Base-by-base conservation (phyloP, 1,140 invertebrate species). In the Drosophila chauvacae region DNA sequence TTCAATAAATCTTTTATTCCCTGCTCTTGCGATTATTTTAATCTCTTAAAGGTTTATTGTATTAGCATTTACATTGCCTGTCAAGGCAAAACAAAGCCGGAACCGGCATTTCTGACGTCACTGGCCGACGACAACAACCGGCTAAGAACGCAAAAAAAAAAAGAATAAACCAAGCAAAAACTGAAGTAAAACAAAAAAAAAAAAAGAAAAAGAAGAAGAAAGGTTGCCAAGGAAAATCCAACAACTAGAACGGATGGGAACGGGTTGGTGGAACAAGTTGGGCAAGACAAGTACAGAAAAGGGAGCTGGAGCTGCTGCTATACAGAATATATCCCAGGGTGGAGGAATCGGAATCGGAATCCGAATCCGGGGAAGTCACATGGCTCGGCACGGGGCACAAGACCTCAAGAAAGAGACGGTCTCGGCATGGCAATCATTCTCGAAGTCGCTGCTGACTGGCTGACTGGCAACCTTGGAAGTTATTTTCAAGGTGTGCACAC, bases 401-500 rank as follows among this genome's bases (percentile, higher is more conserved):
- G 47, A 60, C 70, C 39, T 28, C 7, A 65, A 78, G 50, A 59
- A 44, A 50, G n/a, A 18, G 58, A 41, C 45, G 61, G 63, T 44
- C 26, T 10, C 23, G 45, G 63, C 30, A 35, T 20, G 28, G 66
- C 65, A 79, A 80, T 75, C 76, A 69, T 80, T 80, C 71, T 53
- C 70, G 61, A 62, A 66, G 77, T 50, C 64, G 53, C 57, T 51
- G 14, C 39, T 41, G 14, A 9, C 37, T 39, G 39, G 47, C 47
- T 33, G 16, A 26, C 28, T 60, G 64, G 48, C 77, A 81, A 81
- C 79, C 79, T 81, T 80, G 79, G 65, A 70, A 76, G 79, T 71
- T 81, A 76, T 81, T 81, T 81, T 81, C 77, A 81, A 75, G 79
- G 79, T 80, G 77, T 79, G 77, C 77, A 68, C 78, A 64, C 70